Base-by-base conservation (phyloP, 2,888 invertebrate genomes). In the Dynastes maya region DNA sequence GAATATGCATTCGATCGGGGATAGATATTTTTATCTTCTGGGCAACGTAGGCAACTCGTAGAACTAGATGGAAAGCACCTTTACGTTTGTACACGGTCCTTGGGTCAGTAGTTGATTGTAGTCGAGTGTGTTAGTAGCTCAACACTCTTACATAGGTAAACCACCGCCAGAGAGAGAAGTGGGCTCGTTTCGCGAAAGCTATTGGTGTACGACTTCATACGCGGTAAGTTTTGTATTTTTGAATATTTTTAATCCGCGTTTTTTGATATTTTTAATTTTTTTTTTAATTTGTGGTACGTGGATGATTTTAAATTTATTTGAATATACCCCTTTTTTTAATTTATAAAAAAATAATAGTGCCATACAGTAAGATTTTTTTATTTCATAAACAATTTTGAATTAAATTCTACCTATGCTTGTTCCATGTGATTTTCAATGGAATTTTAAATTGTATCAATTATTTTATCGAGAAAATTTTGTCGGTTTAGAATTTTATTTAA, bases 61-160 rank as follows among this genome's bases (percentile, higher is more conserved):
- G 76, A 76, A 76, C 79, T 79, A 49, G 70, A 72, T 76, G 61
- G 63, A 64, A 70, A 67, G 79, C 70, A 79, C 79, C 79, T 79
- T 79, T 70, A 76, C 75, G 67, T 79, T 78, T 80, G 80, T 77
- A 78, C 79, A 78, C 79, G 80, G 77, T 77, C 80, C 64, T 74
- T 77, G 77, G 72, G 72, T 80, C 82, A 83, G 82, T 83, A 82
- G 83, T 81, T 83, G 83, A 83, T 84, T 82, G 83, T 83, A 81
- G 82, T 83, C 80, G 82, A 79, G 76, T 82, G 82, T 81, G 82
- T 80, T 81, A 82, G 81, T 37, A 37, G 37, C 37, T 37, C 3
- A 3, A 37, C 6, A 37, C 6, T 5, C 37, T 37, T 37, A 37
- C 37, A 37, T 37, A 37, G 37, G 37, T 65, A 65, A 49, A 55